Evolutionary conservation across 2,888 invertebrate species (phyloP).

Genomic region (Mellilla xanthometata): DNA sequence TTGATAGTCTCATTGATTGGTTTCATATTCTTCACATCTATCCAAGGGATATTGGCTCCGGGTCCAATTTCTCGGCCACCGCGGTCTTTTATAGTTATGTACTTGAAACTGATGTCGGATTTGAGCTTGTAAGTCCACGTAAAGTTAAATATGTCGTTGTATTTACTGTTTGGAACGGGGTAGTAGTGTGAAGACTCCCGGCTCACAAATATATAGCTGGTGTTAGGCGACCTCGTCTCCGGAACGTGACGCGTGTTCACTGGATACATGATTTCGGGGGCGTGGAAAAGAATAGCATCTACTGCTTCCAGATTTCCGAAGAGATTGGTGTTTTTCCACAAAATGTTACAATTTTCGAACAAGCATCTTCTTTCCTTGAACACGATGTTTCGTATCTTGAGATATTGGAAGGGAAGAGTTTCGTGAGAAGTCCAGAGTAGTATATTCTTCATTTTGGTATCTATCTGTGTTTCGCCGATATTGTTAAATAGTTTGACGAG

Average conservation of each 20-base stretch:
- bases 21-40: slow-evolving; percentile 37
- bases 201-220: slow-evolving; percentile 51
- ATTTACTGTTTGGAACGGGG: slow-evolving; percentile 39
- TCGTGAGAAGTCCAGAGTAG: slow-evolving; percentile 45
- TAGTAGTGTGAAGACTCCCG: slow-evolving; percentile 54
- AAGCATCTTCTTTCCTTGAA: slow-evolving; percentile 49
- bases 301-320: slow-evolving; percentile 43
- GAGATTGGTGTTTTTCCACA: slow-evolving; percentile 38
- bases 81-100: slow-evolving; percentile 44
- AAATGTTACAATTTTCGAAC: slow-evolving; percentile 54
- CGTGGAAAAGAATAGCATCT: slow-evolving; percentile 54
- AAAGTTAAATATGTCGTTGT: slow-evolving; percentile 52
- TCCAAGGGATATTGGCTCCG: slow-evolving; percentile 41
- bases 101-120: slow-evolving; percentile 50
- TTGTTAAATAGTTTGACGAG: too few relatives aligned
- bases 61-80: slow-evolving; percentile 43
- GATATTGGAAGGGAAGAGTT: slow-evolving; percentile 34
- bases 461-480: too few relatives aligned
- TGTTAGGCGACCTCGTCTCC: slow-evolving; percentile 44
- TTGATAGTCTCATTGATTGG: slow-evolving; percentile 29
- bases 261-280: slow-evolving; percentile 37
- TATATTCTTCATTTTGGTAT: slow-evolving; percentile 9
- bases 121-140: slow-evolving; percentile 55
- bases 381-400: slow-evolving; percentile 42
- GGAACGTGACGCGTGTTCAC: slow-evolving; percentile 4